Evolutionary conservation across 1,140 invertebrate genomes (phyloP).

Genomic region (Adoxophyes honmai): DNA sequence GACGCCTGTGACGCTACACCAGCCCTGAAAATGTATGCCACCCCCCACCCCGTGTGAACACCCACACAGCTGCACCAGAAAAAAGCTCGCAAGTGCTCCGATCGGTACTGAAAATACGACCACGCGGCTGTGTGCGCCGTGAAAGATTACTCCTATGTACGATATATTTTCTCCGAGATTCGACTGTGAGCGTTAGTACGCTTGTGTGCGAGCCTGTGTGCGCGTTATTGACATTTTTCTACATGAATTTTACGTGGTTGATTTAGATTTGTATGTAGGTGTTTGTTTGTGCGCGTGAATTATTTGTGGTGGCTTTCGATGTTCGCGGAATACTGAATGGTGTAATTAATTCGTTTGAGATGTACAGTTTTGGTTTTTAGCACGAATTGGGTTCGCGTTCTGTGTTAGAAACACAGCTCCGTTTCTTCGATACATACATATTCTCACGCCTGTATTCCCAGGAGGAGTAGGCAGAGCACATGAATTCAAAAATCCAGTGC

Average conservation of each 20-base stretch:
- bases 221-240: constrained; percentile 72
- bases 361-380: constrained; percentile 21
- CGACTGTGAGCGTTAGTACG: constrained; percentile 29
- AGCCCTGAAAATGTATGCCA: constrained; percentile 66
- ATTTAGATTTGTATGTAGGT: constrained; percentile 34
- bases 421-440: too few species aligned
- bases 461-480: too few species aligned
- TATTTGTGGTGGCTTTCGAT: constrained; percentile 40
- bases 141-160: constrained; percentile 57
- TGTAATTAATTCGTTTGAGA: constrained; percentile 62
- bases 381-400: too few species aligned
- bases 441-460: too few species aligned
- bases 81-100: constrained; percentile 41
- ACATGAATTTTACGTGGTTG: constrained; percentile 55
- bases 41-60: constrained; percentile 30
- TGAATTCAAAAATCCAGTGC: too few species aligned
- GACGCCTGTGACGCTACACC: constrained; percentile 66
- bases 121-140: constrained; percentile 37
- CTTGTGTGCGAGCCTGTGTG: constrained; percentile 40
- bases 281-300: constrained; percentile 33
- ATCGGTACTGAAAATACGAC: constrained; percentile 23
- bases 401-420: too few species aligned
- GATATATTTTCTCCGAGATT: constrained; percentile 39
- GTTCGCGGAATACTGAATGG: constrained; percentile 47
- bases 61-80: constrained; percentile 44